These are phyloP conservation scores for Cyrtodaria siliqua DNA, from an alignment of 2,888 invertebrate species.

Conservation along the genomic window DNA sequence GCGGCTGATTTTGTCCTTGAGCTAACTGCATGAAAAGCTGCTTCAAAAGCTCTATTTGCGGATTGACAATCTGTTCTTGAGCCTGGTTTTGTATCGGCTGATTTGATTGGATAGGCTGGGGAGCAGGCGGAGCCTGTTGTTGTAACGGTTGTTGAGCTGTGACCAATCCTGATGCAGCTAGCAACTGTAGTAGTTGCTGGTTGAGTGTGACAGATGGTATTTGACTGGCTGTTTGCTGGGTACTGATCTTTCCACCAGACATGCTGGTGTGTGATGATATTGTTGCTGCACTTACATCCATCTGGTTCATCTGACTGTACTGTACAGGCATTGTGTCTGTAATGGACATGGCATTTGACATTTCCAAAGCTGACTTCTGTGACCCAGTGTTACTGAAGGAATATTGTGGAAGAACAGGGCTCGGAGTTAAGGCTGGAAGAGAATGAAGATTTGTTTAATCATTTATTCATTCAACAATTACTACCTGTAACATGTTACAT, in stretches of 20 bases:
- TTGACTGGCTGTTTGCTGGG: slow-evolving; percentile 17
- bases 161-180: slow-evolving; percentile 21
- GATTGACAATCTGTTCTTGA: slow-evolving; percentile 7
- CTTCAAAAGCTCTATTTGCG: slow-evolving; percentile 39
- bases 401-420: slow-evolving; percentile 60
- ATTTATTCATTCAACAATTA: too few species aligned
- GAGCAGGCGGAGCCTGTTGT: slow-evolving; percentile 15
- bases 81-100: slow-evolving; percentile 1
- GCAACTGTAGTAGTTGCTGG: slow-evolving; percentile 39
- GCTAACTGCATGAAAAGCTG: slow-evolving; percentile 26
- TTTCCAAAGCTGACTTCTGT: slow-evolving; percentile 22
- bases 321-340: slow-evolving; percentile 14
- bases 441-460: too few species aligned
- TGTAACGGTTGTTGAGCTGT: slow-evolving; percentile 28
- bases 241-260: slow-evolving; percentile 51
- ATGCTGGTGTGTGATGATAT: slow-evolving; percentile 44
- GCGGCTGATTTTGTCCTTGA: slow-evolving; percentile 18
- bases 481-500: too few species aligned
- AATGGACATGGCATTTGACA: slow-evolving; percentile 17
- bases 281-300: slow-evolving; percentile 42
- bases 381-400: slow-evolving; percentile 59
- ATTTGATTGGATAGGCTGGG: slow-evolving; percentile 9
- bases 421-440: slow-evolving; percentile 15
- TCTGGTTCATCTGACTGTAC: slow-evolving; percentile 23
- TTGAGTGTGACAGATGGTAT: slow-evolving; percentile 35